These are phyloP conservation scores for Actinopyga echinites DNA, from an alignment of 53 echinoderm and acorn worm genomes.

Conservation along the genomic window DNA sequence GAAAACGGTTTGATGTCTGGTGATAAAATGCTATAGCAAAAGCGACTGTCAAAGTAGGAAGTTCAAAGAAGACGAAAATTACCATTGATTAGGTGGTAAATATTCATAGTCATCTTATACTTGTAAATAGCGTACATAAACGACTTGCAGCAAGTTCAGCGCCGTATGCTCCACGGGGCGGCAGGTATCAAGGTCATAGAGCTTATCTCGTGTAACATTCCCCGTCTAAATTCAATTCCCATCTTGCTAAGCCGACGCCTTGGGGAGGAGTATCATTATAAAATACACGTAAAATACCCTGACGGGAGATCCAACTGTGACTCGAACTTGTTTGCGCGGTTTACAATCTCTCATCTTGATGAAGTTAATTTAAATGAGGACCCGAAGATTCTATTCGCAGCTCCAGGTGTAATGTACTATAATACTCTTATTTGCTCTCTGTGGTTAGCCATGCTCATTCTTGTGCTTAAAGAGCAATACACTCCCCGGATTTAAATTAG, in stretches of 20 bases:
- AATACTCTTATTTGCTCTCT: background rate
- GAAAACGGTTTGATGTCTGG: too few relatives aligned
- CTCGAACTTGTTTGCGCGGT: slow-evolving; percentile 35
- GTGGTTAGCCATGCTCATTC: too few relatives aligned
- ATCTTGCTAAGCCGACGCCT: slow-evolving; percentile 4
- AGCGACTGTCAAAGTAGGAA: too few relatives aligned
- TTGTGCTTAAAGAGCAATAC: too few relatives aligned
- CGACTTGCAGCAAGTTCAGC: slow-evolving; percentile 25
- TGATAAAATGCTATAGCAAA: too few relatives aligned
- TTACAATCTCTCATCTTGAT: background rate
- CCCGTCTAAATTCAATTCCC: slow-evolving; percentile 29
- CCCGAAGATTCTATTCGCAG: background rate
- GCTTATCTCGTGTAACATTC: slow-evolving; percentile 22
- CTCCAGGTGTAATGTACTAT: slow-evolving; percentile 30
- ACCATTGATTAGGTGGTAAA: too few relatives aligned
- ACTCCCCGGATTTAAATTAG: too few relatives aligned
- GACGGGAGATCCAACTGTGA: slow-evolving; percentile 24
- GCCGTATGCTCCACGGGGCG: background rate
- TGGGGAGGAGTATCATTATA: slow-evolving; percentile 17
- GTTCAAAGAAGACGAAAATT: too few relatives aligned
- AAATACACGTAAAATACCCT: slow-evolving; percentile 8
- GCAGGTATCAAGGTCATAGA: slow-evolving; percentile 27
- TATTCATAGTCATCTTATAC: too few relatives aligned
- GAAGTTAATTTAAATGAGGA: slow-evolving; percentile 15
- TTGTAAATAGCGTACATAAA: too few relatives aligned